phyloP scores from a whole-genome alignment of 1,140 invertebrate species.

The Drosophila orosa region DNA sequence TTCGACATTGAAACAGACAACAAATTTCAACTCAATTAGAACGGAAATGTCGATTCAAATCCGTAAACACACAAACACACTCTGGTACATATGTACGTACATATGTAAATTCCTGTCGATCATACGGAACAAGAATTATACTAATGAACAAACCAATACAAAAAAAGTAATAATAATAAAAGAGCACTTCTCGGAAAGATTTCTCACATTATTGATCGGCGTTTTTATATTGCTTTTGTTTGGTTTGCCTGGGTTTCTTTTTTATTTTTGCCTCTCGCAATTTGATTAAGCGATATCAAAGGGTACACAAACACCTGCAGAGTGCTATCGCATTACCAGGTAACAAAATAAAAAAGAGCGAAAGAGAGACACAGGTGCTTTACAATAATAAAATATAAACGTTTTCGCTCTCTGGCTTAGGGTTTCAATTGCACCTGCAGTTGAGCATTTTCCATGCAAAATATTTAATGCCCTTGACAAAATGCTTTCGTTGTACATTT shows the following conservation, averaged over 20 bases:
- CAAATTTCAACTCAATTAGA: constrained; percentile 41
- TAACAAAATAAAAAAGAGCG: background rate
- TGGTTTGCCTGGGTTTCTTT: background rate
- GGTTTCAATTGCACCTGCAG: constrained; percentile 48
- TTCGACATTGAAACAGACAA: constrained; percentile 26
- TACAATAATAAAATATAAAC: constrained; percentile 40
- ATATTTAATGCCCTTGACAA: constrained; percentile 16
- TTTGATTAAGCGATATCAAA: constrained; percentile 46
- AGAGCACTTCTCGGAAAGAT: constrained; percentile 18
- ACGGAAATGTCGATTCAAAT: constrained; percentile 41
- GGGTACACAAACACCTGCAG: constrained; percentile 27
- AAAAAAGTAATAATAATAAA: constrained; percentile 2
- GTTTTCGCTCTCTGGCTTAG: constrained; percentile 24
- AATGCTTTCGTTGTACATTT: background rate
- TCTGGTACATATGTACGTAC: constrained; percentile 2
- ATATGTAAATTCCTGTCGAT: constrained; percentile 32
- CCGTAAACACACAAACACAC: constrained; percentile 12
- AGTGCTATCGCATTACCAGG: constrained; percentile 49
- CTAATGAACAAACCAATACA: constrained; percentile 3
- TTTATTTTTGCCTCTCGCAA: constrained; percentile 14
- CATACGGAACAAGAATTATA: constrained; percentile 15
- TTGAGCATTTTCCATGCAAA: constrained; percentile 14
- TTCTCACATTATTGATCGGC: constrained; percentile 38
- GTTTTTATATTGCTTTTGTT: constrained; percentile 11
- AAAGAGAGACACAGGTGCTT: constrained; percentile 44